phyloP scores from a whole-genome alignment of 2,888 invertebrate genomes.

The Drosophila demipolita region DNA sequence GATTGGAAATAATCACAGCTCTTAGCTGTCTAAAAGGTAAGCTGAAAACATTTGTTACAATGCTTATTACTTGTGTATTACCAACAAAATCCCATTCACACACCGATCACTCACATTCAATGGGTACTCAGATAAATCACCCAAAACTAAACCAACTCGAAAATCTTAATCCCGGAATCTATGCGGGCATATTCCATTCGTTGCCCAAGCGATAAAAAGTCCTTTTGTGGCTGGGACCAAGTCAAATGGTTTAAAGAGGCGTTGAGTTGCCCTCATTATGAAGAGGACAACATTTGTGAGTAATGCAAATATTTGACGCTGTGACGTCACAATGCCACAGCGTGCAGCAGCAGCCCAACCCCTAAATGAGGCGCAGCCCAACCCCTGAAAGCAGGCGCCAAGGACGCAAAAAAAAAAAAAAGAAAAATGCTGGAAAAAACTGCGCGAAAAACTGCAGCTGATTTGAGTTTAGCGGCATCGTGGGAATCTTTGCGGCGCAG shows the following conservation, averaged over 20 bases:
- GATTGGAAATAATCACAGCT: neutral
- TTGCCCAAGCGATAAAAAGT: constrained; percentile 53
- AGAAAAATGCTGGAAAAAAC: constrained; percentile 70
- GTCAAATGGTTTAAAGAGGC: constrained; percentile 67
- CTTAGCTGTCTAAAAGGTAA: neutral
- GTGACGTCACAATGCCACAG: constrained; percentile 81
- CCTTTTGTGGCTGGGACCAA: constrained; percentile 61
- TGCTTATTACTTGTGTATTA: constrained; percentile 1
- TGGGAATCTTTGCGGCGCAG: constrained; percentile 60
- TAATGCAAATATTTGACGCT: constrained; percentile 67
- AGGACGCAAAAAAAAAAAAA: constrained; percentile 49
- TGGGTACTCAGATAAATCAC: neutral
- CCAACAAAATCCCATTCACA: neutral
- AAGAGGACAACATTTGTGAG: constrained; percentile 21
- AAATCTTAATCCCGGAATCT: neutral
- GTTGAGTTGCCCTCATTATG: constrained; percentile 67
- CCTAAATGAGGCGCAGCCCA: constrained; percentile 7
- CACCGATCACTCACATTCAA: neutral
- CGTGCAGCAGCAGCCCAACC: constrained; percentile 51
- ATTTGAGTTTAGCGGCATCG: constrained; percentile 56
- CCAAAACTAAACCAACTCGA: neutral
- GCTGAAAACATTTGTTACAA: neutral
- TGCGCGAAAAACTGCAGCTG: constrained; percentile 79
- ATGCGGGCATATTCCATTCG: constrained; percentile 62
- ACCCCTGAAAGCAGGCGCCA: constrained; percentile 50